A percentile compares a stretch with the other conserved stretches of the same genome.
Evolutionary conservation across 2,888 invertebrate species (phyloP).

Genomic region (Microdon myrmicae): DNA sequence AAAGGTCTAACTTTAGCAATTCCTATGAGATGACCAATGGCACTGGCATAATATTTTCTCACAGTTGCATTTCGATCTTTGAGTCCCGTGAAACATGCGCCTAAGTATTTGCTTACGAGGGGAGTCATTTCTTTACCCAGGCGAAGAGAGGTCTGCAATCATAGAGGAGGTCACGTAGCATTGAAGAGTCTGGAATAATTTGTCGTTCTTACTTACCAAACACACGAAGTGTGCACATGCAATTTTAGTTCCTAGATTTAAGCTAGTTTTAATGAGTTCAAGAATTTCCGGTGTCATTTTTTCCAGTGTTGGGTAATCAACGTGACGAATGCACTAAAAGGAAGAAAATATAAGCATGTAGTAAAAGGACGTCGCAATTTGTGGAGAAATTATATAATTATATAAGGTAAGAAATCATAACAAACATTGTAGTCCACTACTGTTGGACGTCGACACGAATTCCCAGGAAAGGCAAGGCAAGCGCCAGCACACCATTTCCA

Average conservation of each 20-base stretch:
- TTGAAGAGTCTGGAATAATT: background rate
- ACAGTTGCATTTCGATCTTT: constrained; percentile 86
- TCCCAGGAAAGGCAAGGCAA: too few species aligned
- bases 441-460: background rate
- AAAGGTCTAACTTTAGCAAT: constrained; percentile 75
- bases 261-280: constrained; percentile 83
- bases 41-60: constrained; percentile 83
- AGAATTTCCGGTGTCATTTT: constrained; percentile 82
- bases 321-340: constrained; percentile 74
- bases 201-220: constrained; percentile 69
- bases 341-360: background rate
- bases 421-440: background rate
- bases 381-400: too few species aligned
- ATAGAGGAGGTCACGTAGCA: background rate
- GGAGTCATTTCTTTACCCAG: constrained; percentile 70
- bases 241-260: constrained; percentile 86
- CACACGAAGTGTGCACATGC: constrained; percentile 84
- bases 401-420: background rate
- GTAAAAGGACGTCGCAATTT: too few species aligned
- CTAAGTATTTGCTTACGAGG: constrained; percentile 71
- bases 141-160: constrained; percentile 65
- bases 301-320: constrained; percentile 80
- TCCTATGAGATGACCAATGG: constrained; percentile 85
- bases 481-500: too few species aligned
- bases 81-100: constrained; percentile 75